Evolutionary conservation across 2,888 invertebrate genomes (phyloP), one percentile per base, ranked within the genome.

Genomic region (Polyommatus icarus): DNA sequence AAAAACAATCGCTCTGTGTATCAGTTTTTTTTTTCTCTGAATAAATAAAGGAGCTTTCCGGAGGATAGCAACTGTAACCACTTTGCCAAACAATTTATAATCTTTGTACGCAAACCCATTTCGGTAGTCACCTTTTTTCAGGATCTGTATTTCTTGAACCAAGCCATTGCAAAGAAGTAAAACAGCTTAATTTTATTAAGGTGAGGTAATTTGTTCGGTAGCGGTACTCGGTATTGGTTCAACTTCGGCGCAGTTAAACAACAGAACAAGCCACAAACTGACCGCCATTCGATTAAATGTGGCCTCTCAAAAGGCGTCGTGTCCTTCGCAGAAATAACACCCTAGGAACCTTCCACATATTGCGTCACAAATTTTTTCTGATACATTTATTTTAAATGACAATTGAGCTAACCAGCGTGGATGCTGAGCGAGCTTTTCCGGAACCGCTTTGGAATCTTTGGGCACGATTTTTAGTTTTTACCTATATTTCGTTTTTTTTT

Each of bases 231-330:
- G 61, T 32, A 67, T 29, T 29, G 29, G 67, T 67, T 67, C 10
- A 67, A 67, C 8, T 67, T 67, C 4, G 15, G 67, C 32, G 67
- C 24, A 29, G 67, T 15, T 67, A 67, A 67, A 67, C 67, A 67
- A 32, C 29, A 67, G 29, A 67, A 32, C 29, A 67, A 67, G 29
- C 67, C 67, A 15, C 67, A 67, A 15, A 67, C 67, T 6, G 67
- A 67, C 29, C 61, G 61, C 29, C 29, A 67, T 67, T 67, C 32
- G 67, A 67, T 67, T 67, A 67, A 67, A 32, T 32, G 67, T 67
- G 67, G 29, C 29, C 29, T 67, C 67, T 67, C 18, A 15, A 29
- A 67, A 67, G 67, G 67, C 29, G 20, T 24, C 12, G 67, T 6
- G 18, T 67, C 32, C 29, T 67, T 67, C 12, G 59, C 7, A 18